Conservation (phyloP, 2,888 invertebrate species). For the Netelia virgata region DNA sequence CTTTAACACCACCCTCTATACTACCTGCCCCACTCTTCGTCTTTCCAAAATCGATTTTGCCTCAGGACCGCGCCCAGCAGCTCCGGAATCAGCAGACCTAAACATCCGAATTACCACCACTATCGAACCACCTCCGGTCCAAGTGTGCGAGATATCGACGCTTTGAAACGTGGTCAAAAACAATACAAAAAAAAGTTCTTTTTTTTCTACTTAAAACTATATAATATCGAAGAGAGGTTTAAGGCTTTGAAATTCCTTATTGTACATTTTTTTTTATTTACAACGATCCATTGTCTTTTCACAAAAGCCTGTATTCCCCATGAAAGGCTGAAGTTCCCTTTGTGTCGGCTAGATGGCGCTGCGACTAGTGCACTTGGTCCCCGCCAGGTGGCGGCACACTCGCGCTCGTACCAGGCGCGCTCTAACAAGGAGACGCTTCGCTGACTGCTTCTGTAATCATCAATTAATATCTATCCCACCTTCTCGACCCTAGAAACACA, state of each 20-base stretch:
- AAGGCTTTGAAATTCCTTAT: no score
- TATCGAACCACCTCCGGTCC: no score
- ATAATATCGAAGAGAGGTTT: no score
- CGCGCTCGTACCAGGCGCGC: no score
- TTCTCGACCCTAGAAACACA: no score
- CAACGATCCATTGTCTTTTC: neutral
- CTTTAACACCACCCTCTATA: slow-evolving; percentile 57
- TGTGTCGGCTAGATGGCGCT: slow-evolving; percentile 44
- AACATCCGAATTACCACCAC: slow-evolving; percentile 8
- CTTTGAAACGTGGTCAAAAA: no score
- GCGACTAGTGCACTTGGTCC: neutral
- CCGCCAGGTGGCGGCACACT: no score
- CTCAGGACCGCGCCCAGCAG: slow-evolving; percentile 80
- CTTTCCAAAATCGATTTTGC: slow-evolving; percentile 84
- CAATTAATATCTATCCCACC: slow-evolving; percentile 76
- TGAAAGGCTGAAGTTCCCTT: slow-evolving; percentile 48
- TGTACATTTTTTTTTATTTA: no score
- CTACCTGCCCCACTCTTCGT: slow-evolving; percentile 67
- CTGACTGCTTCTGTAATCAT: slow-evolving; percentile 73
- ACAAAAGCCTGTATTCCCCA: slow-evolving; percentile 9
- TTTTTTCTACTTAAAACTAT: no score
- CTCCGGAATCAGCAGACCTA: slow-evolving; percentile 26
- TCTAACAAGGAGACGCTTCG: slow-evolving; percentile 61
- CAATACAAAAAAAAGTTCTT: no score
- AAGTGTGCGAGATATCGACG: no score